Evolutionary conservation across 1,140 invertebrate genomes (phyloP), one percentile per base, ranked within the genome.

Genomic region (Phymorhynchus buccinoides): DNA sequence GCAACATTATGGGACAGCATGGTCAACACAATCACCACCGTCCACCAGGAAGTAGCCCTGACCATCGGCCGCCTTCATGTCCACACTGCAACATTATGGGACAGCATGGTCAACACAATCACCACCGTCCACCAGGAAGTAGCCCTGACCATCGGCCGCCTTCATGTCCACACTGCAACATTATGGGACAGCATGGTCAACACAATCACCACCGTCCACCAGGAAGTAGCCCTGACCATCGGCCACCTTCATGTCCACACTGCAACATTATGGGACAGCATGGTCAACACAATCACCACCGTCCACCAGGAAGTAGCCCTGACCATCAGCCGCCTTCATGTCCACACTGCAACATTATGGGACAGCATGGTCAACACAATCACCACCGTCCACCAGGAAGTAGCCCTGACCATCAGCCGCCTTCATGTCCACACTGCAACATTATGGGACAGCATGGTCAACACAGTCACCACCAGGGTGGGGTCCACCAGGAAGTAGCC

Each of bases 401-500:
- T 97, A 99, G 39, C 98, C 97, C 39, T 83, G 66, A 2, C 92
- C 92, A 88, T 89, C 88, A 32, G 90, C 85, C 83, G 88, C 87
- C 22, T 48, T 75, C 62, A 71, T 81, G 30, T 32, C 37, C 42
- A 75, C 83, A 86, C 89, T 91, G 86, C 78, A 89, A 88, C 27
- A 42, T 22, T 62, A n/a, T n/a, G n/a, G n/a, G n/a, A n/a, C n/a
- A n/a, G n/a, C n/a, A n/a, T n/a, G n/a, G n/a, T n/a, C n/a, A n/a
- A n/a, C n/a, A n/a, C n/a, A n/a, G n/a, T n/a, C 86, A 96, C 93
- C 85, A 93, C 95, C 79, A 99, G 93, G 56, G 95, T 95, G 1
- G 99, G 98, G 92, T 98, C 96, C 37, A 99, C 97, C 79, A 98
- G 93, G 88, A 99, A 96, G 93, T 97, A 99, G 39, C 98, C 97